Conservation (phyloP, 2,888 invertebrate species). For the Drosophila niveifrons region DNA sequence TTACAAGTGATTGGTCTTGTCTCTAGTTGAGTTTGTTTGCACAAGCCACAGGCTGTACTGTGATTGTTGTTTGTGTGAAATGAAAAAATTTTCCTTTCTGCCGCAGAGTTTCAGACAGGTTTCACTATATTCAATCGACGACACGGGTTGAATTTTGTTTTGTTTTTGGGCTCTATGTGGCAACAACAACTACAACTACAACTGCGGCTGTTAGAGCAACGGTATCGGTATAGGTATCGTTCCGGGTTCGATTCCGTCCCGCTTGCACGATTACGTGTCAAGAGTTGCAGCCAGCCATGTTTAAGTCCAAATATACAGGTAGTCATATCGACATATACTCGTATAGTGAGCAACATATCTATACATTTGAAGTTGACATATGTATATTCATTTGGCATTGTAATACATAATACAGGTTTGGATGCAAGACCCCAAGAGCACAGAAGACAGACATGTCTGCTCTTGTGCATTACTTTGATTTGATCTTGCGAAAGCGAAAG, state of each 20-base stretch:
- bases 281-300: constrained; percentile 41
- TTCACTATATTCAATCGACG: constrained; percentile 76
- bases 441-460: constrained; percentile 39
- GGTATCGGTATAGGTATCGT: constrained; percentile 50
- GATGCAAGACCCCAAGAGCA: constrained; percentile 19
- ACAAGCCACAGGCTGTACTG: constrained; percentile 34
- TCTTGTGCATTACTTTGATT: constrained; percentile 67
- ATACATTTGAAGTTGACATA: constrained; percentile 31
- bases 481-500: constrained; percentile 80
- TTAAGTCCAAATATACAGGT: constrained; percentile 39
- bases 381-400: constrained; percentile 78
- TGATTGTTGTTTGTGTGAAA: constrained; percentile 75
- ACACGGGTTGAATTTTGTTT: constrained; percentile 10
- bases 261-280: constrained; percentile 72
- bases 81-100: constrained; percentile 74
- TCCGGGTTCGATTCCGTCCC: constrained; percentile 73
- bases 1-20: constrained; percentile 59
- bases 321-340: not conserved
- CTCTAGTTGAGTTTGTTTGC: constrained; percentile 59
- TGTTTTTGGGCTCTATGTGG: constrained; percentile 25
- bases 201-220: constrained; percentile 32
- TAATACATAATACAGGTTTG: constrained; percentile 62
- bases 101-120: constrained; percentile 65
- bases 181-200: not conserved
- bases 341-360: constrained; percentile 16